Percentiles rank a stretch among this genome's conserved stretches.
phyloP scores from a whole-genome alignment of 2,113 vertebrate species.

The Orcinus orca region DNA sequence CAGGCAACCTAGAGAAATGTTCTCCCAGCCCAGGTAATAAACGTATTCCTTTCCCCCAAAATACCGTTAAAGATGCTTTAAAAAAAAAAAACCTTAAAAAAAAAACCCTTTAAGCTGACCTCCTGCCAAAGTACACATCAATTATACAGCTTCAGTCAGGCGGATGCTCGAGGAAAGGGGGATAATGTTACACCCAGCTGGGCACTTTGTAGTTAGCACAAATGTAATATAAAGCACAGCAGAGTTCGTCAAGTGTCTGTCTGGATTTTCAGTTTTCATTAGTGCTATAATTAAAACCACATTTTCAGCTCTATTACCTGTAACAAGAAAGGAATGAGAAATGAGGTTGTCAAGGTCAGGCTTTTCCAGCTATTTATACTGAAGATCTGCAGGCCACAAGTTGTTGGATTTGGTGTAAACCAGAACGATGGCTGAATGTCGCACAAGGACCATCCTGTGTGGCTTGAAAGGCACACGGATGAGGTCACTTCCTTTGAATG shows the following conservation, averaged over 20 bases:
- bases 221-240: slow-evolving; percentile 89
- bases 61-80: slow-evolving; percentile 84
- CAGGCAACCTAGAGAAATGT: slow-evolving; percentile 70
- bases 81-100: slow-evolving; percentile 67
- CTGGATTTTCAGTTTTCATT: slow-evolving; percentile 91
- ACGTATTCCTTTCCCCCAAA: slow-evolving; percentile 81
- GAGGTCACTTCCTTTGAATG: slow-evolving; percentile 84
- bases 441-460: slow-evolving; percentile 80
- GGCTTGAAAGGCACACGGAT: slow-evolving; percentile 76
- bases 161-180: slow-evolving; percentile 77
- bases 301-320: slow-evolving; percentile 90
- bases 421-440: slow-evolving; percentile 79
- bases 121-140: slow-evolving; percentile 90
- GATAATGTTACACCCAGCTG: slow-evolving; percentile 89
- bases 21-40: slow-evolving; percentile 81
- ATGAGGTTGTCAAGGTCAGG: slow-evolving; percentile 88
- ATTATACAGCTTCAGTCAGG: slow-evolving; percentile 90
- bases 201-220: slow-evolving; percentile 90
- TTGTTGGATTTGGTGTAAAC: slow-evolving; percentile 84
- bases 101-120: slow-evolving; percentile 86
- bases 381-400: slow-evolving; percentile 86
- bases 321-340: slow-evolving; percentile 90
- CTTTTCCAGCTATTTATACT: slow-evolving; percentile 82
- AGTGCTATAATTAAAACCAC: slow-evolving; percentile 90
- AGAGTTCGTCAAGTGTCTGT: slow-evolving; percentile 91